Conservation (phyloP, 2,113 vertebrate species). For the Rhagologus leucostigma region DNA sequence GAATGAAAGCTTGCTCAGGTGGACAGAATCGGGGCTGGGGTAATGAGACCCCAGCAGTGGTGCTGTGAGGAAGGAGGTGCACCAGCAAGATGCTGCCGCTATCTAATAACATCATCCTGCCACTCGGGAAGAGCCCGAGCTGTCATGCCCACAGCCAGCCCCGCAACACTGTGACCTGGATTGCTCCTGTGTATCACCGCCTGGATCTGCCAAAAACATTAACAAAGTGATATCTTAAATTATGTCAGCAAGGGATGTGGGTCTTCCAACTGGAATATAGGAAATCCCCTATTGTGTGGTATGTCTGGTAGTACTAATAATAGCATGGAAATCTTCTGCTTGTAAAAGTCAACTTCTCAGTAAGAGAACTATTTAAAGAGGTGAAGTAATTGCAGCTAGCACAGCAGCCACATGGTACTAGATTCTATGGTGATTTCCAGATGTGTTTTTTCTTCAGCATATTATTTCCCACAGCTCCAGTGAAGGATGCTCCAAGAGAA, state of each 20-base stretch:
- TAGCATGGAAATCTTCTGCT: background rate
- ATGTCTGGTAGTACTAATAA: background rate
- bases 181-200: background rate
- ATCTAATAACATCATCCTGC: accelerated
- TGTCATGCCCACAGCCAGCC: background rate
- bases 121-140: background rate
- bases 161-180: background rate
- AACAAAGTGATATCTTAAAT: background rate
- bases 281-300: background rate
- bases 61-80: background rate
- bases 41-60: background rate
- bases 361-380: constrained; percentile 1
- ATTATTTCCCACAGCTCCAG: background rate
- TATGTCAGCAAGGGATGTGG: background rate
- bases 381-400: background rate
- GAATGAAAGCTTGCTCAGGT: background rate
- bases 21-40: background rate
- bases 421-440: background rate
- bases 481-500: background rate
- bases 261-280: background rate
- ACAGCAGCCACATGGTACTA: background rate
- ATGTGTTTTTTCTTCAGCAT: background rate
- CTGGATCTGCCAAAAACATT: background rate
- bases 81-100: background rate
- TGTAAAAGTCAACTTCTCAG: background rate